Percentiles rank a stretch among this genome's conserved stretches.
phyloP scores from a whole-genome alignment of 2,888 invertebrate genomes.

The Heliothis peltigera region DNA sequence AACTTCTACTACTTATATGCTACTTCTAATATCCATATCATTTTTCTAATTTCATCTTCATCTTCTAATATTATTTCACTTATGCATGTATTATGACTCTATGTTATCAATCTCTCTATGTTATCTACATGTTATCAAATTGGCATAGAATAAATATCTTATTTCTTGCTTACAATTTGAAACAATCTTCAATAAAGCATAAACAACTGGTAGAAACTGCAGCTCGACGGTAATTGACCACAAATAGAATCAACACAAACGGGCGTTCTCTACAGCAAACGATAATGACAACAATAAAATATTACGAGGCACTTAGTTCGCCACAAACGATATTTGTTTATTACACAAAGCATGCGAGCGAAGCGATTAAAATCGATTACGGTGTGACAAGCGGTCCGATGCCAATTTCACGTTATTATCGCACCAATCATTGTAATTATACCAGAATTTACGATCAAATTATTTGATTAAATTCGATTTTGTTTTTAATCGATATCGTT shows the following conservation, averaged over 20 bases:
- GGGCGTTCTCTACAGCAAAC: conserved; percentile 17
- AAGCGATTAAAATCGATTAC: conserved; percentile 52
- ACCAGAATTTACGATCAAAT: conserved; percentile 29
- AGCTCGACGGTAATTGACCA: conserved; percentile 1
- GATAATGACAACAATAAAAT: conserved; percentile 49
- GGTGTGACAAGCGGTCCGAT: conserved; percentile 43
- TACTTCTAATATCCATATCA: no score
- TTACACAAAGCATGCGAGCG: conserved; percentile 46
- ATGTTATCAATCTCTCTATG: no score
- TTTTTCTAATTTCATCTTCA: no score
- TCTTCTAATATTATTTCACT: no score
- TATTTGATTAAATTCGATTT: conserved; percentile 34
- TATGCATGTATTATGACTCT: no score
- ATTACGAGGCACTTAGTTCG: conserved; percentile 42
- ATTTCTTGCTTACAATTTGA: no score
- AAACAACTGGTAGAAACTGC: not conserved
- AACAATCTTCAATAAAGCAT: not conserved
- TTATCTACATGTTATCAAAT: no score
- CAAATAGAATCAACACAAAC: conserved; percentile 35
- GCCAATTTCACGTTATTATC: conserved; percentile 43
- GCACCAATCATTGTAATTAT: conserved; percentile 51
- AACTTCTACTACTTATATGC: no score
- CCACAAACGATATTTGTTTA: conserved; percentile 51
- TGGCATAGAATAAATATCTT: no score
- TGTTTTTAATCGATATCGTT: conserved; percentile 19